These are phyloP conservation scores for Erithacus rubecula DNA, from an alignment of 2,797 vertebrate species.

Conservation along the genomic window DNA sequence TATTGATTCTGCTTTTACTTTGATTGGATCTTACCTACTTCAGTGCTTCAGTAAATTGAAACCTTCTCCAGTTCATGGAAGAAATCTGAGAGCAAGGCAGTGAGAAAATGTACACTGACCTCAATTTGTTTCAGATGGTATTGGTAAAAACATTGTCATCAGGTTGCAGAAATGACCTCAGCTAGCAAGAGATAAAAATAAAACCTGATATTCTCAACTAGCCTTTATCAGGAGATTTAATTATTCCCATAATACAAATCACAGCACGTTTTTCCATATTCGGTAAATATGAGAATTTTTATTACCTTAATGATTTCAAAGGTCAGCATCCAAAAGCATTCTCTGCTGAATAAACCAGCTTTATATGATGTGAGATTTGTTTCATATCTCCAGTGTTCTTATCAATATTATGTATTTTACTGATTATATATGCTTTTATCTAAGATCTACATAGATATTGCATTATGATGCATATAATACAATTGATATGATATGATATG, in stretches of 20 bases:
- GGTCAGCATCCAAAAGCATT: neutral
- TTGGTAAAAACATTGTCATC: conserved; percentile 70
- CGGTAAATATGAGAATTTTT: neutral
- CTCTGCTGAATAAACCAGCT: rapidly evolving
- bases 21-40: conserved; percentile 79
- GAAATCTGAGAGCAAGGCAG: conserved; percentile 71
- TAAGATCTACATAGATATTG: neutral
- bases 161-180: conserved; percentile 61
- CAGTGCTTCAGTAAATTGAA: conserved; percentile 78
- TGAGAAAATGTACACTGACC: conserved; percentile 75
- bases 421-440: neutral
- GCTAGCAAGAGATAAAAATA: conserved; percentile 52
- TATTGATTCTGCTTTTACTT: conserved; percentile 79
- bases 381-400: neutral
- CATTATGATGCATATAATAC: neutral
- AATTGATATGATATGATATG: no score
- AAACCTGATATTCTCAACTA: conserved; percentile 2
- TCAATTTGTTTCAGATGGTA: conserved; percentile 74
- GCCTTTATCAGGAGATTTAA: neutral
- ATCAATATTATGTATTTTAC: neutral
- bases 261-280: neutral
- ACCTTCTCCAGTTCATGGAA: conserved; percentile 77
- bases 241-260: neutral
- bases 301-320: neutral
- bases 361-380: neutral